These are phyloP conservation scores for Chondrilla cf. caribensis DNA, from an alignment of 37 sponge, comb jelly and placozoan genomes.

Conservation along the genomic window DNA sequence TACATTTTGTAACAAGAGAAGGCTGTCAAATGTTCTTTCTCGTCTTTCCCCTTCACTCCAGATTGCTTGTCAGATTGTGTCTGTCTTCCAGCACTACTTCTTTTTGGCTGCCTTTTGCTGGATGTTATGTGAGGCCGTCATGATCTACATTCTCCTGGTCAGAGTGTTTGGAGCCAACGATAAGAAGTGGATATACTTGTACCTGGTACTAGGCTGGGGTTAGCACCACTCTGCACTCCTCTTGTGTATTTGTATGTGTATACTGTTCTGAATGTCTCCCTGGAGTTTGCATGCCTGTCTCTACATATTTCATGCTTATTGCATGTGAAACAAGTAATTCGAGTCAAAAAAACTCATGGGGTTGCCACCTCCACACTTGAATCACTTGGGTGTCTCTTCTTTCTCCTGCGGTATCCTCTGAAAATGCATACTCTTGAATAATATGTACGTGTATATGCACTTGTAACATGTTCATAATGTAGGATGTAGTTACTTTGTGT, in stretches of 20 bases:
- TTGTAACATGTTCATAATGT: no score
- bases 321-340: no score
- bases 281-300: no score
- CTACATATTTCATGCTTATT: no score
- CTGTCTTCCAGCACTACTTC: slow-evolving; percentile 42
- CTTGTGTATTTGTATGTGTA: background rate
- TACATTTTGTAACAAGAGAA: no score
- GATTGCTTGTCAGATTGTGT: slow-evolving; percentile 32
- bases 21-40: background rate
- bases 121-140: slow-evolving; percentile 43
- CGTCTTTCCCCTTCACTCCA: background rate
- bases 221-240: background rate
- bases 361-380: no score
- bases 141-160: slow-evolving; percentile 36
- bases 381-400: no score
- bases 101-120: slow-evolving; percentile 47
- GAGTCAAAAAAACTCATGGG: no score
- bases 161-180: slow-evolving; percentile 19
- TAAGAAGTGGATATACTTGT: slow-evolving; percentile 26
- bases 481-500: no score
- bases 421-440: no score
- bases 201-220: slow-evolving; percentile 31
- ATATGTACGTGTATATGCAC: no score
- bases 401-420: no score
- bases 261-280: background rate